phyloP scores from a whole-genome alignment of 2,113 vertebrate species.

The Antigone vipio region DNA sequence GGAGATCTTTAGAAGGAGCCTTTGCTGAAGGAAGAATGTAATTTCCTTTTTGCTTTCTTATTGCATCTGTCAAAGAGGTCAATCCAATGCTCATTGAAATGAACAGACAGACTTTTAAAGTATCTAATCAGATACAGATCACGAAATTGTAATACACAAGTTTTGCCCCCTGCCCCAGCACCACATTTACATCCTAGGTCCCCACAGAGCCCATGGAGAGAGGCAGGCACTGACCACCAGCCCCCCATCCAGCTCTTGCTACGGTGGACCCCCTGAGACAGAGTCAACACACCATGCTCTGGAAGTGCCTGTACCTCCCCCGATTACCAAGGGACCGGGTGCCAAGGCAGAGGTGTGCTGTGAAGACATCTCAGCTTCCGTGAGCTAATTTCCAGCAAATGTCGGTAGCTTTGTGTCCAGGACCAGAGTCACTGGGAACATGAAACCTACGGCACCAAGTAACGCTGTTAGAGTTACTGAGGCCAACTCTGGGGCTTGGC shows the following conservation, averaged over 20 bases:
- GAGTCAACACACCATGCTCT: neutral
- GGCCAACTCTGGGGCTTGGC: neutral
- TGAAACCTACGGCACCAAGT: neutral
- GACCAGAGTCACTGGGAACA: neutral
- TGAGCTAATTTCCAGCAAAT: neutral
- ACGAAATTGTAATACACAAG: neutral
- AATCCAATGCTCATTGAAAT: neutral
- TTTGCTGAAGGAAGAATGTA: neutral
- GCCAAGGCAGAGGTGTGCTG: neutral
- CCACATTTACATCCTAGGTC: neutral
- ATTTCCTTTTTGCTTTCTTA: neutral
- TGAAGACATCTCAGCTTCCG: neutral
- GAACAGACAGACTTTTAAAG: neutral
- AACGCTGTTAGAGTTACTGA: neutral
- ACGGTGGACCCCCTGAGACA: neutral
- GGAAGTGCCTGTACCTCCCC: neutral
- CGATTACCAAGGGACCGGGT: neutral
- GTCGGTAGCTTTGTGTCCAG: neutral
- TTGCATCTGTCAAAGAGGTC: neutral
- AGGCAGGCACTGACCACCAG: no score
- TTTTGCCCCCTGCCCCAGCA: neutral
- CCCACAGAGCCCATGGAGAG: neutral
- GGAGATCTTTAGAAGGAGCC: neutral
- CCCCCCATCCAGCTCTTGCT: no score
- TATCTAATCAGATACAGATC: neutral